A percentile compares a stretch with the other conserved stretches of the same genome.
These are phyloP conservation scores for Cynopterus sphinx DNA, from an alignment of 2,797 vertebrate genomes.

Conservation along the genomic window DNA sequence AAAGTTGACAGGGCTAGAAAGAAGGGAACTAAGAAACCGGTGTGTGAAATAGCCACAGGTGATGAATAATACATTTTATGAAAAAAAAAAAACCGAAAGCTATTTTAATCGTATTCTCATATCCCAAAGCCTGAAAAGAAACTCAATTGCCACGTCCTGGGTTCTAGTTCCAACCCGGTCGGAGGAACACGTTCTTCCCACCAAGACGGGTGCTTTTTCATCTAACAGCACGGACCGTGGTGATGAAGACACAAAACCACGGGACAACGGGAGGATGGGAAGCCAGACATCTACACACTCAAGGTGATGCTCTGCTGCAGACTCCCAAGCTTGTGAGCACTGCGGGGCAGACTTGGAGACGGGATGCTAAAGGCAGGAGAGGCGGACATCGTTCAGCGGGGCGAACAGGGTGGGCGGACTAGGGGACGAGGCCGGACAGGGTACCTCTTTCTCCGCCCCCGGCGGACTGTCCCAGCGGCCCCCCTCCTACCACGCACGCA, in stretches of 20 bases:
- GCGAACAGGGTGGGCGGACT: neutral
- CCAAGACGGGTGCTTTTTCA: neutral
- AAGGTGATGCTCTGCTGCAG: neutral
- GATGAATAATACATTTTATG: conserved; percentile 25
- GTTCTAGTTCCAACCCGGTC: neutral
- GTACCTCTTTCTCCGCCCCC: neutral
- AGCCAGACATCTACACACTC: neutral
- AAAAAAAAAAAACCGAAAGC: neutral
- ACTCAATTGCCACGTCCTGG: neutral
- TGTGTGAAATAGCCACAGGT: conserved; percentile 34
- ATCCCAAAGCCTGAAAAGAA: conserved; percentile 1
- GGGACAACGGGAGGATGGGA: neutral
- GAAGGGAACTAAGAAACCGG: neutral
- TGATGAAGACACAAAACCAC: neutral
- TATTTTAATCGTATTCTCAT: conserved; percentile 12
- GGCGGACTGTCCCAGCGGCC: neutral
- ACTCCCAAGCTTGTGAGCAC: neutral
- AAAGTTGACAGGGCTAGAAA: conserved; percentile 1
- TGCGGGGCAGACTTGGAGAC: fast-evolving
- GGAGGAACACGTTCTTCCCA: neutral
- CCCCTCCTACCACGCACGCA: neutral
- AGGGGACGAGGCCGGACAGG: neutral
- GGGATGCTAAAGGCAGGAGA: neutral
- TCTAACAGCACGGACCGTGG: neutral
- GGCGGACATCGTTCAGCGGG: neutral